Evolutionary conservation across 2,113 vertebrate species (phyloP), one percentile per base, ranked within the genome.

Genomic region (Pygoscelis antarcticus): DNA sequence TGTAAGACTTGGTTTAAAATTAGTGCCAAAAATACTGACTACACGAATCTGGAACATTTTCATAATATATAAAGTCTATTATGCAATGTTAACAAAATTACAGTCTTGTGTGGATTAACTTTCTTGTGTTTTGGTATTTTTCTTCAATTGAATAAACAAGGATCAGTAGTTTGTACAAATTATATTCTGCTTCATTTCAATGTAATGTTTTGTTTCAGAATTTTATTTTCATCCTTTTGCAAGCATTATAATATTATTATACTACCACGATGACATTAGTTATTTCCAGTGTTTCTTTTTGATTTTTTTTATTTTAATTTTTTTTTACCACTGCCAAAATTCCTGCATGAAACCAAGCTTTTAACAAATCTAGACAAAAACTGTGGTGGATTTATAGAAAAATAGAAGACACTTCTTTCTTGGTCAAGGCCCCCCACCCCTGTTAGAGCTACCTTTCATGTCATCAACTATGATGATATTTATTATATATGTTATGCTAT

Each of bases 21-120:
- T 42, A 58, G 17, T 96, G 91, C 91, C 89, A 96, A 66, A 91
- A 93, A 22, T 62, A 91, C 74, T 76, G 62, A 66, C 84, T 78
- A 42, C 80, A 47, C 90, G 26, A 91, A 91, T 69, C 84, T 96
- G 81, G 64, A 95, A 60, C 7, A 22, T 90, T 85, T 89, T 95
- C 55, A 34, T 86, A 61, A 70, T 86, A 26, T 75, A 51, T 42
- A 11, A 78, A 76, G 20, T 49, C 44, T 85, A 30, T 93, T 87
- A 74, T 88, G 51, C 55, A 74, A 32, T 66, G 75, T 51, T 91
- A 94, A 81, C 87, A 96, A 90, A 91, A 86, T 83, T 55, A 27
- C 49, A 44, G 0, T 70, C 58, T 76, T 83, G 21, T 64, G 70
- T 66, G 54, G 68, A 71, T 85, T 83, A 54, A 64, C 29, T 85